Conservation (phyloP, 2,888 invertebrate genomes). For the Baccha elongata region DNA sequence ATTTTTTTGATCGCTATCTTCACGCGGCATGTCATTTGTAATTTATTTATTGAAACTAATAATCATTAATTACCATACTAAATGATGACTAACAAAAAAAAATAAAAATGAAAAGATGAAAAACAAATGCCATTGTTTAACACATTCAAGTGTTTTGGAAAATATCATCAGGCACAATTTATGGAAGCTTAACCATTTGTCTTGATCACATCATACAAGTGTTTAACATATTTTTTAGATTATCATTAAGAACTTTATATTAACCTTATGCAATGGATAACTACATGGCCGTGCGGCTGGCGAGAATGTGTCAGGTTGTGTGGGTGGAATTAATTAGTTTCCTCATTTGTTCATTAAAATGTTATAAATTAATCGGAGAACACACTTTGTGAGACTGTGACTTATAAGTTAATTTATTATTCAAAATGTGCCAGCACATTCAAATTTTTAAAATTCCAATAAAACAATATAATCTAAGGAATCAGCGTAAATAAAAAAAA, state of each 20-base stretch:
- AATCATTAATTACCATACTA: conserved; percentile 53
- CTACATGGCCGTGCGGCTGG: conserved; percentile 6
- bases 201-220: conserved; percentile 67
- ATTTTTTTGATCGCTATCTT: conserved; percentile 59
- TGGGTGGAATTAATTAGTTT: conserved; percentile 69
- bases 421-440: conserved; percentile 67
- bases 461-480: conserved; percentile 2
- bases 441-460: conserved; percentile 42
- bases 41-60: conserved; percentile 52
- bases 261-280: conserved; percentile 14
- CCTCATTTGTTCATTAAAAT: conserved; percentile 55
- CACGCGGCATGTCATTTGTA: conserved; percentile 38
- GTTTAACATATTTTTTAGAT: conserved; percentile 69
- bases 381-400: conserved; percentile 20
- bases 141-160: background rate
- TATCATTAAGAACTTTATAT: conserved; percentile 36
- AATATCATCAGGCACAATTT: conserved; percentile 36
- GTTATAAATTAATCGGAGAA: conserved; percentile 12
- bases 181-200: conserved; percentile 45
- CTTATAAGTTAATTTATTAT: conserved; percentile 42
- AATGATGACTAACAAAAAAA: background rate
- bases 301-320: conserved; percentile 60
- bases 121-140: conserved; percentile 2
- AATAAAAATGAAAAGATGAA: background rate
- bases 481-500: background rate